phyloP scores from a whole-genome alignment of 92 coral and sea anemone species.

The Umimayanthus kanabou region DNA sequence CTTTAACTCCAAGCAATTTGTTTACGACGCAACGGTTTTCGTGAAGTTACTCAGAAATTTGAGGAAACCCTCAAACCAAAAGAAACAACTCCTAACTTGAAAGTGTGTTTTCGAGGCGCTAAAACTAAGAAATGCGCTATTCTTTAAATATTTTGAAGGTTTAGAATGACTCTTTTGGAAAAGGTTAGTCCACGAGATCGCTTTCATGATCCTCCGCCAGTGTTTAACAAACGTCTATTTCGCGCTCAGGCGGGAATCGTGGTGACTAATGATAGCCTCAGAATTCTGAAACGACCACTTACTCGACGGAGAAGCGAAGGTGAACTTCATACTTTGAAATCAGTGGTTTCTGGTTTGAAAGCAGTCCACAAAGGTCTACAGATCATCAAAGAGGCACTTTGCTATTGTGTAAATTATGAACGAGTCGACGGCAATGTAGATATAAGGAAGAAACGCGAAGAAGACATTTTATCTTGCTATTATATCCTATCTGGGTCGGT shows the following conservation, averaged over 20 bases:
- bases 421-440: slow-evolving; percentile 67
- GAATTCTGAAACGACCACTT: slow-evolving; percentile 57
- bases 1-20: slow-evolving; percentile 3
- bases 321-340: slow-evolving; percentile 71
- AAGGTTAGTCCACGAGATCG: slow-evolving; percentile 17
- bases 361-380: slow-evolving; percentile 88
- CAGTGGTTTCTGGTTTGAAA: slow-evolving; percentile 86
- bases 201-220: slow-evolving; percentile 70
- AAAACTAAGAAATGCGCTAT: background rate
- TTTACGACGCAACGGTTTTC: slow-evolving; percentile 6
- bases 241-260: slow-evolving; percentile 97
- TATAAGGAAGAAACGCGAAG: slow-evolving; percentile 65
- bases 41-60: slow-evolving; percentile 3
- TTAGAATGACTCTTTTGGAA: slow-evolving; percentile 24
- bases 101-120: background rate
- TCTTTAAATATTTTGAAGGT: background rate
- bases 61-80: background rate
- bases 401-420: slow-evolving; percentile 81
- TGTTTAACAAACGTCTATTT: slow-evolving; percentile 91
- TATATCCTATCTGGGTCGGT: slow-evolving; percentile 91
- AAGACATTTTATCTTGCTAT: slow-evolving; percentile 78
- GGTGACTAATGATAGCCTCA: slow-evolving; percentile 71
- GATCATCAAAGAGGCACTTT: slow-evolving; percentile 81
- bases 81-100: background rate
- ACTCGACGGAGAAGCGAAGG: slow-evolving; percentile 54